Base-by-base conservation (phyloP, 2,797 vertebrate species). In the Pseudochaenichthys georgianus region DNA sequence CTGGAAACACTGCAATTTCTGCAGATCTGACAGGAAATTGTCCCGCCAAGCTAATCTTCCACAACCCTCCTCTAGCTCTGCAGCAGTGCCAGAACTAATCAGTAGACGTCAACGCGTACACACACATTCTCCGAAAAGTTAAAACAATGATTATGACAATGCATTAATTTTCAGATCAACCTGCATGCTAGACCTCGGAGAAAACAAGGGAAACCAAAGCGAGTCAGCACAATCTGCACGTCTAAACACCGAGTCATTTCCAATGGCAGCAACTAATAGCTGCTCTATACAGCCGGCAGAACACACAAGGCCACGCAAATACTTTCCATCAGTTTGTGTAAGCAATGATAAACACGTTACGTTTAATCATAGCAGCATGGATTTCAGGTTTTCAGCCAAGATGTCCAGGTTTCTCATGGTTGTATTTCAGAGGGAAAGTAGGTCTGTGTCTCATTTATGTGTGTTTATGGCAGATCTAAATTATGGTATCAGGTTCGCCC, bases 401-500 rank as follows among this genome's bases (percentile, higher is more conserved):
- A 68, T n/a, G 50, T 73, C 65, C 52, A 8, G 64, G 77, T 82
- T 93, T 93, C 90, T 87, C 88, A 90, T 81, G 80, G 73, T 60
- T 78, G 80, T 73, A 61, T 90, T 89, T 89, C 89, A 88, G 77
- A 88, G 76, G 53, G 70, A 85, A 82, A 64, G 72, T 1, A 61
- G 77, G 89, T 62, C 92, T 94, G 93, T 52, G 84, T 88, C 87
- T 94, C 82, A 93, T 94, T 90, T 94, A 81, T 69, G 19, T 59
- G 73, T 94, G 93, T 94, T 94, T 94, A 94, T 84, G 83, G 85
- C 87, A 83, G 82, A 85, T 90, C 89, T 92, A 94, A 94, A 94
- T 93, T 89, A 94, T 82, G 91, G 90, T 91, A 94, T 94, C 91
- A 76, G 75, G 85, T 94, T 94, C 85, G 42, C 81, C 85, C 77